These are phyloP conservation scores for Ophioderma brevispina DNA, from an alignment of 35 echinoderm and acorn worm genomes.

Conservation along the genomic window DNA sequence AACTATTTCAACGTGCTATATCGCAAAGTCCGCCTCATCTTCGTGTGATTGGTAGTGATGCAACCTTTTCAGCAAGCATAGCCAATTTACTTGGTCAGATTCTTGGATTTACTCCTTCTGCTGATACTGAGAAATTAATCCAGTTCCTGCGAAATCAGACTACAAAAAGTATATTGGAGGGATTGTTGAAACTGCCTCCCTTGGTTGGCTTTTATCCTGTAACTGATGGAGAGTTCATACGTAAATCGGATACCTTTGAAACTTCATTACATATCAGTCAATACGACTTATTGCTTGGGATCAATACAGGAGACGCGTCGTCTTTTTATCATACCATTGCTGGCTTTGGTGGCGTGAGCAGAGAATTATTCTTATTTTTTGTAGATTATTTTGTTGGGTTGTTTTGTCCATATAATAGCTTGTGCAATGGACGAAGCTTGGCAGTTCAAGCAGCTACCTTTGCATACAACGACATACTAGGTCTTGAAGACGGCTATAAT, in stretches of 20 bases:
- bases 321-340: too few species aligned
- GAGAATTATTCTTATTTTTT: not conserved
- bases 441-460: not conserved
- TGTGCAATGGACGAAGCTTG: not conserved
- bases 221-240: conserved; percentile 45
- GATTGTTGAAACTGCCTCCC: not conserved
- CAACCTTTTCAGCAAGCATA: not conserved
- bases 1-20: conserved; percentile 29
- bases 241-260: not conserved
- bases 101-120: not conserved
- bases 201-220: conserved; percentile 20
- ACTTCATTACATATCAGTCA: not conserved
- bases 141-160: too few species aligned
- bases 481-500: too few species aligned
- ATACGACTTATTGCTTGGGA: conserved; percentile 28
- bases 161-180: not conserved
- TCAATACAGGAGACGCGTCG: conserved; percentile 34
- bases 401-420: not conserved
- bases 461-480: not conserved
- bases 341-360: too few species aligned
- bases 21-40: not conserved
- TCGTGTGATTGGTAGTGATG: not conserved
- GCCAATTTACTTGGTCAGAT: not conserved
- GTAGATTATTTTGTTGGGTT: not conserved
- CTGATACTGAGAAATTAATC: too few species aligned